Conservation (phyloP, 2,888 invertebrate genomes). For the Phlogophora meticulosa region DNA sequence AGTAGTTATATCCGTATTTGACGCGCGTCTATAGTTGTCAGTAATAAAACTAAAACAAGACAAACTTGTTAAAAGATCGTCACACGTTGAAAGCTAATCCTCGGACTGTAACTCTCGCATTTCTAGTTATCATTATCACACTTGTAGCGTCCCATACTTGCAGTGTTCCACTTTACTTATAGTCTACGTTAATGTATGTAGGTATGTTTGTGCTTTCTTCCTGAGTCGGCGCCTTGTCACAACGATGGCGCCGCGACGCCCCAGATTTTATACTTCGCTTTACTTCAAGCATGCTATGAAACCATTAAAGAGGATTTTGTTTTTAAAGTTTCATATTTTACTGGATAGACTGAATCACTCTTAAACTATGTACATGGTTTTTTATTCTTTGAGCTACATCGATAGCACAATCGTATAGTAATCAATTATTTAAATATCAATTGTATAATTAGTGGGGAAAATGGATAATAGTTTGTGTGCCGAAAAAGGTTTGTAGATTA, state of each 20-base stretch:
- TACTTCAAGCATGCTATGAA: constrained; percentile 20
- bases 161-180: constrained; percentile 48
- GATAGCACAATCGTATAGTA: background rate
- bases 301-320: constrained; percentile 1
- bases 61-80: constrained; percentile 27
- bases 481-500: background rate
- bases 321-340: background rate
- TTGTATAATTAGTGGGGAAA: background rate
- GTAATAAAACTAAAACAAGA: constrained; percentile 3
- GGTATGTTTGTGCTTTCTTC: constrained; percentile 27
- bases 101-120: constrained; percentile 42
- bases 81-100: constrained; percentile 34
- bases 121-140: constrained; percentile 19
- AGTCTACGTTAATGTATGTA: constrained; percentile 27
- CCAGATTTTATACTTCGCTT: constrained; percentile 44
- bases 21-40: background rate
- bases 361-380: background rate
- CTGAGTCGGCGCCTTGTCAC: constrained; percentile 23
- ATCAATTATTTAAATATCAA: background rate
- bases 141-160: constrained; percentile 33
- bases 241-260: constrained; percentile 48
- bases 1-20: constrained; percentile 1
- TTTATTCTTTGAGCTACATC: background rate
- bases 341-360: background rate
- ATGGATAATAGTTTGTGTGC: background rate